A percentile compares a stretch with the other conserved stretches of the same genome.
Evolutionary conservation across 2,888 invertebrate genomes (phyloP).

Genomic region (Caradrina clavipalpis): DNA sequence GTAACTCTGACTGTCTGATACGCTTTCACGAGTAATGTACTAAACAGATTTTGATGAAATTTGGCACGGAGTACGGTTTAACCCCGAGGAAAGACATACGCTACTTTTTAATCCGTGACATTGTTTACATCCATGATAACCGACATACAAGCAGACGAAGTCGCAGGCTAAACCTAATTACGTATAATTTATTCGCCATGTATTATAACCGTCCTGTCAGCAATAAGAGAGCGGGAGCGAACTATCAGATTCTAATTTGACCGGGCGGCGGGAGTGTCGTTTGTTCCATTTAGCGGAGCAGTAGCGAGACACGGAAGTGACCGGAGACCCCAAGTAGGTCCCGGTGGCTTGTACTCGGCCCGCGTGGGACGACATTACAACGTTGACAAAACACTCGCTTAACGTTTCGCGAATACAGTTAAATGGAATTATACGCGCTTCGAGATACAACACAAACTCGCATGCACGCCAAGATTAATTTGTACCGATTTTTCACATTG

Average conservation of each 20-base stretch:
- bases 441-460: constrained; percentile 47
- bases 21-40: too few relatives aligned
- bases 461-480: constrained; percentile 45
- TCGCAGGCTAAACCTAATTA: background rate
- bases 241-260: constrained; percentile 67
- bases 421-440: constrained; percentile 57
- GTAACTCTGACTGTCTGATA: too few relatives aligned
- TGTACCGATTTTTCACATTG: constrained; percentile 52
- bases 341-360: constrained; percentile 76
- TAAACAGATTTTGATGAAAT: too few relatives aligned
- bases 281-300: constrained; percentile 71
- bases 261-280: constrained; percentile 61
- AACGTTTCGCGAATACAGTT: constrained; percentile 71
- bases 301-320: constrained; percentile 76
- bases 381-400: constrained; percentile 77
- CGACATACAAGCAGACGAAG: too few relatives aligned
- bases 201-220: constrained; percentile 36
- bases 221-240: constrained; percentile 55
- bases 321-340: constrained; percentile 67
- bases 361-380: constrained; percentile 83
- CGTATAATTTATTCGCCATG: constrained; percentile 46
- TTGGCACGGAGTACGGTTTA: too few relatives aligned
- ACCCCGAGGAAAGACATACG: too few relatives aligned
- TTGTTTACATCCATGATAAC: too few relatives aligned
- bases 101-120: too few relatives aligned